Evolutionary conservation across 2,888 invertebrate species (phyloP).

Genomic region (Ichneumoninae sp.): DNA sequence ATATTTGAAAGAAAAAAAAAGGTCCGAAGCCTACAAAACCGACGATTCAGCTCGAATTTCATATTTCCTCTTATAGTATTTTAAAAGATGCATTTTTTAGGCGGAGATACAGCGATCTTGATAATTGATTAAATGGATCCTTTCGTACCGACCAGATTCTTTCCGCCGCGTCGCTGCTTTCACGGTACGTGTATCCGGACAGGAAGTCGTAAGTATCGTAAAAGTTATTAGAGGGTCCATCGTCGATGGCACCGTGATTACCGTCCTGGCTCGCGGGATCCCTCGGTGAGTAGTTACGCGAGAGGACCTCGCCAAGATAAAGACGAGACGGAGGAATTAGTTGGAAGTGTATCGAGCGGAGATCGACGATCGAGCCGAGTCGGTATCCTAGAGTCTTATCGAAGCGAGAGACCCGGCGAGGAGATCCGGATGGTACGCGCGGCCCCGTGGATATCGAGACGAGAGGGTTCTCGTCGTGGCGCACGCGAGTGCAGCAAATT

Average conservation of each 20-base stretch:
- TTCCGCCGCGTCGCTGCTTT: neutral
- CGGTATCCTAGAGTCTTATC: slow-evolving; percentile 54
- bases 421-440: slow-evolving; percentile 46
- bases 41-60: neutral
- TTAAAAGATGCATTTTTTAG: neutral
- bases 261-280: slow-evolving; percentile 6
- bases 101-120: neutral
- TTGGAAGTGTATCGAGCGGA: slow-evolving; percentile 52
- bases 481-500: slow-evolving; percentile 77
- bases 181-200: neutral
- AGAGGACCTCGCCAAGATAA: slow-evolving; percentile 20
- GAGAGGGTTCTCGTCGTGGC: slow-evolving; percentile 9
- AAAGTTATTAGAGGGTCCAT: slow-evolving; percentile 24
- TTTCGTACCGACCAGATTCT: neutral
- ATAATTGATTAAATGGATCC: neutral
- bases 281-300: neutral
- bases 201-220: slow-evolving; percentile 22
- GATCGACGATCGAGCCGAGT: slow-evolving; percentile 51
- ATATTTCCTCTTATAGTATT: neutral
- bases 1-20: no score
- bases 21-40: no score
- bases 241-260: slow-evolving; percentile 26
- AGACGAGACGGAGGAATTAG: slow-evolving; percentile 49
- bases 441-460: slow-evolving; percentile 15
- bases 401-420: slow-evolving; percentile 29